phyloP scores from a whole-genome alignment of 2,888 invertebrate species.

The Syrista parreyssii region DNA sequence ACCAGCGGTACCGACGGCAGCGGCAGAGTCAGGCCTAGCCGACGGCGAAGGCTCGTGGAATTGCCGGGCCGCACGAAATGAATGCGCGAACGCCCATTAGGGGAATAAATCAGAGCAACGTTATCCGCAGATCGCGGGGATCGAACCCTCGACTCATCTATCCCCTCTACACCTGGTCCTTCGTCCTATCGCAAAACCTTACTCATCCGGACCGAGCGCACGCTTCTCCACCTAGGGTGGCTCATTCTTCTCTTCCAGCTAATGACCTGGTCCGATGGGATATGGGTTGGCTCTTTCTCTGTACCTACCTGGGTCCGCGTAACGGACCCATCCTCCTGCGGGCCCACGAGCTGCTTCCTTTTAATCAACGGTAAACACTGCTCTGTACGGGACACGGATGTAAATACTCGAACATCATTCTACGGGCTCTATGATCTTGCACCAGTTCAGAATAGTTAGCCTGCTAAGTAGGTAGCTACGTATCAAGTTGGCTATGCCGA shows the following conservation, averaged over 20 bases:
- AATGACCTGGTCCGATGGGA: not conserved
- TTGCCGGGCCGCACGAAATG: constrained; percentile 62
- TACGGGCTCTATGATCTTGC: not conserved
- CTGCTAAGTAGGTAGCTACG: not conserved
- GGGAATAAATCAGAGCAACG: constrained; percentile 65
- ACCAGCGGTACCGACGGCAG: constrained; percentile 29
- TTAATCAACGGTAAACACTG: not conserved
- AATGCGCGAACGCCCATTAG: constrained; percentile 66
- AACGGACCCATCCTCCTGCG: not conserved
- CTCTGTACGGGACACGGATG: not conserved
- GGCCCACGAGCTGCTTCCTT: not conserved
- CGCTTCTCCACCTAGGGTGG: not conserved
- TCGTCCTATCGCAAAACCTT: not conserved
- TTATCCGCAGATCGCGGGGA: constrained; percentile 60
- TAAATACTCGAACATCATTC: not conserved
- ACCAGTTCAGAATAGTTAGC: not conserved
- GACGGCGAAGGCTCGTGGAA: constrained; percentile 52
- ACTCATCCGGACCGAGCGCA: not conserved
- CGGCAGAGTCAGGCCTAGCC: constrained; percentile 23
- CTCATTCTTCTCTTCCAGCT: not conserved
- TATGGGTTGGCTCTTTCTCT: not conserved
- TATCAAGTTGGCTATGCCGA: not conserved
- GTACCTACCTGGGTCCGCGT: not conserved
- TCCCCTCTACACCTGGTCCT: not conserved
- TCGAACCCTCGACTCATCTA: not conserved